phyloP scores from a whole-genome alignment of 2,888 invertebrate genomes.

The Sphaerophoria rueppellii region DNA sequence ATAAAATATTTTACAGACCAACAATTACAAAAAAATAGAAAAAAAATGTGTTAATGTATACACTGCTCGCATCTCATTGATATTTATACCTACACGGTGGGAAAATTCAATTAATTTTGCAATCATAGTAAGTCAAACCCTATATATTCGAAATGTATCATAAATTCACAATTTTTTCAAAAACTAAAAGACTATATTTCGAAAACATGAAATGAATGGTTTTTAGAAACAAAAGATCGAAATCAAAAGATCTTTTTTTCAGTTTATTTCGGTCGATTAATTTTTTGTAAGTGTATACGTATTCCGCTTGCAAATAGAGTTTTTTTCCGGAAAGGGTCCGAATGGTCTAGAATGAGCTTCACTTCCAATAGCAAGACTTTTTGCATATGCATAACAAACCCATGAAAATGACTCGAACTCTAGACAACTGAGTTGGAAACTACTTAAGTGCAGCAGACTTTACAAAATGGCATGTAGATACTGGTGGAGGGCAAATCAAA shows the following conservation, averaged over 20 bases:
- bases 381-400: conserved; percentile 62
- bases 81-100: conserved; percentile 30
- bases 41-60: not conserved
- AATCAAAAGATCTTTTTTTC: not conserved
- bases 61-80: too few relatives aligned
- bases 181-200: too few relatives aligned
- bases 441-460: conserved; percentile 57
- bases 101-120: not conserved
- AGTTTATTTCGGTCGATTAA: not conserved
- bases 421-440: conserved; percentile 58
- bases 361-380: conserved; percentile 21
- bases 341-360: not conserved
- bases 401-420: conserved; percentile 64
- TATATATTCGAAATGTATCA: too few relatives aligned
- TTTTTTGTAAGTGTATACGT: conserved; percentile 3
- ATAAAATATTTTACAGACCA: conserved; percentile 70
- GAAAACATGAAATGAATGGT: too few relatives aligned
- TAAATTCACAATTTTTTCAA: too few relatives aligned
- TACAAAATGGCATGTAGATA: conserved; percentile 15
- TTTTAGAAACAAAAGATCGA: not conserved
- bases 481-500: not conserved
- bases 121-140: too few relatives aligned
- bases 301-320: not conserved
- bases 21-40: conserved; percentile 36
- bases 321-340: not conserved